Evolutionary conservation across 1,140 invertebrate genomes (phyloP), one percentile per base, ranked within the genome.

Genomic region (Akabosia matsudoensis): DNA sequence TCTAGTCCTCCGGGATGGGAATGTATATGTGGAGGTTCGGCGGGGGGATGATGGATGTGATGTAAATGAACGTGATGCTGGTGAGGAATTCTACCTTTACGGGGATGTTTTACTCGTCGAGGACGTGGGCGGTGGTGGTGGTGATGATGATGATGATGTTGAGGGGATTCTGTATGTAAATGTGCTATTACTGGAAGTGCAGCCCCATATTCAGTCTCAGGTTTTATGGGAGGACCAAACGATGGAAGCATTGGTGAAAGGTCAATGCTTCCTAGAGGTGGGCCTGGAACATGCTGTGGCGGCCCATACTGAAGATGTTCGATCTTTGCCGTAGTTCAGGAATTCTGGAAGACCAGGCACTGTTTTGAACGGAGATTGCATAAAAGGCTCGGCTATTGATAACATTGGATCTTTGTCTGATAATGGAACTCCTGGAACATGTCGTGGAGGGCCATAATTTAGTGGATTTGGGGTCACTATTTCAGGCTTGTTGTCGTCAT

Each of bases 381-480:
- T 30, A 31, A 67, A 67, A 10, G 61, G 61, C 30, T 67, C 61
- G 13, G 61, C 61, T n/a, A 67, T 30, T 3, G 24, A 10, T 30
- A 67, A 7, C 61, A 67, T 2, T 10, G 24, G 13, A 30, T 67
- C 61, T 30, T 67, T 67, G 61, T 67, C 26, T 3, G 61, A 24
- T 13, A 67, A 22, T 67, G 61, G 61, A 13, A 30, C 28, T 7
- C 61, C 33, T 24, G 70, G 70, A 1, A 45, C n/a, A 72, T 72
- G 70, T 4, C 45, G 18, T 13, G 70, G 70, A n/a, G 70, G 70
- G 24, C 70, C 70, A 26, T 72, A 72, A 28, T 34, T 72, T 1
- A 13, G 1, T 13, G 3, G n/a, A 4, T 4, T 45, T 72, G 70
- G 33, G 13, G 14, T 70, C 16, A 13, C 67, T 18, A 14, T 4